phyloP scores from a whole-genome alignment of 2,888 invertebrate species.

The Eremobia ochroleuca region DNA sequence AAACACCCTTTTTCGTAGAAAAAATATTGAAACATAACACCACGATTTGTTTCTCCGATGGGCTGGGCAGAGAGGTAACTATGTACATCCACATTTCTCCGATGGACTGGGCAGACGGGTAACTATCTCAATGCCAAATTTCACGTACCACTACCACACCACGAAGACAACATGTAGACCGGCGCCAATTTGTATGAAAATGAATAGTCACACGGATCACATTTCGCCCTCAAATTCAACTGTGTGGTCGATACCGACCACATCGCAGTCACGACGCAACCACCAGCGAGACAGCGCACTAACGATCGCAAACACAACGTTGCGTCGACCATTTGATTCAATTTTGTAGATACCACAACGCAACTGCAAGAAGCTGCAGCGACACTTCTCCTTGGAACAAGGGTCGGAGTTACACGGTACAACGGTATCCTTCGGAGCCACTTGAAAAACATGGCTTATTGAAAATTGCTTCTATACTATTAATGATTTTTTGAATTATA shows the following conservation, averaged over 20 bases:
- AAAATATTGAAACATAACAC: neutral
- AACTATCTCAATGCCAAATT: neutral
- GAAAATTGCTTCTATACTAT: too few relatives aligned
- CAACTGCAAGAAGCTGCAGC: neutral
- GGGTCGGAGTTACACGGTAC: neutral
- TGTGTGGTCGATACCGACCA: neutral
- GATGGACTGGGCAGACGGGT: too few relatives aligned
- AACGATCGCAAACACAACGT: neutral
- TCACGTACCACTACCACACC: neutral
- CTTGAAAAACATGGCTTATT: too few relatives aligned
- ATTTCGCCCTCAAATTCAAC: neutral
- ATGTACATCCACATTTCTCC: neutral
- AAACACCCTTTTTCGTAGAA: neutral
- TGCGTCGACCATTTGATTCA: neutral
- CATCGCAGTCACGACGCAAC: neutral
- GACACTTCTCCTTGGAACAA: neutral
- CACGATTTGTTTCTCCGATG: neutral
- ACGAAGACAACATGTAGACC: neutral
- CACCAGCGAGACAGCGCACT: neutral
- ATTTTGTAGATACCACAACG: neutral
- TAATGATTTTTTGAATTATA: too few relatives aligned
- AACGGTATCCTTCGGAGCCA: slow-evolving; percentile 1
- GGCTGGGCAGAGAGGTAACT: neutral
- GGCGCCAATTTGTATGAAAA: neutral
- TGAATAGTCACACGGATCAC: neutral